Evolutionary conservation across 2,888 invertebrate genomes (phyloP).

Genomic region (Ectobius pallidus): DNA sequence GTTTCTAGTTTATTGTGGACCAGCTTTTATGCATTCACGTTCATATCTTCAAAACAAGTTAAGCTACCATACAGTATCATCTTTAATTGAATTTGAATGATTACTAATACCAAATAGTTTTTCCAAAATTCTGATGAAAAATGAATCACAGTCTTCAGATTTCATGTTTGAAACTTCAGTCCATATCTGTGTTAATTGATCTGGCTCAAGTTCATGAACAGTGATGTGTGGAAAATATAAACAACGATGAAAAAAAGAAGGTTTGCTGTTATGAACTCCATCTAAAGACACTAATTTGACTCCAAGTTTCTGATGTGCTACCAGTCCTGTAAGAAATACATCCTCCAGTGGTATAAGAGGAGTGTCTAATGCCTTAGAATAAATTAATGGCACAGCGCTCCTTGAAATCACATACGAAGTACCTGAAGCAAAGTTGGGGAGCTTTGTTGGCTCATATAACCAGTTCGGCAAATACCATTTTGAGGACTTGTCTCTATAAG

Average conservation of each 20-base stretch:
- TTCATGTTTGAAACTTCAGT: neutral
- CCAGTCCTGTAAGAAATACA: constrained; percentile 6
- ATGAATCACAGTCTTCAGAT: neutral
- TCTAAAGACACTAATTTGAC: neutral
- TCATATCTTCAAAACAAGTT: too few relatives aligned
- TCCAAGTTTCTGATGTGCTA: neutral
- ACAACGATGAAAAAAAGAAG: neutral
- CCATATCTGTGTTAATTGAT: neutral
- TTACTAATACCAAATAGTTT: neutral
- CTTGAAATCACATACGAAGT: neutral
- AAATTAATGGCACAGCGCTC: neutral
- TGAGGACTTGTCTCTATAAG: neutral
- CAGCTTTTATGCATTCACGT: too few relatives aligned
- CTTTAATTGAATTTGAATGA: too few relatives aligned
- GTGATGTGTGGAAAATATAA: neutral
- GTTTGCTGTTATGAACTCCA: neutral
- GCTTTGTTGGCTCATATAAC: neutral
- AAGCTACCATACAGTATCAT: neutral
- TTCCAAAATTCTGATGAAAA: neutral
- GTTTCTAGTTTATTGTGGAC: too few relatives aligned
- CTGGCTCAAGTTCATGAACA: neutral
- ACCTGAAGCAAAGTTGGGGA: neutral
- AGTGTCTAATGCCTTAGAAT: neutral
- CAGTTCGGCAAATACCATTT: neutral
- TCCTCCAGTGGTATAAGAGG: constrained; percentile 5